Base-by-base conservation (phyloP, 1,140 invertebrate species). In the Tetragonula clypearis region DNA sequence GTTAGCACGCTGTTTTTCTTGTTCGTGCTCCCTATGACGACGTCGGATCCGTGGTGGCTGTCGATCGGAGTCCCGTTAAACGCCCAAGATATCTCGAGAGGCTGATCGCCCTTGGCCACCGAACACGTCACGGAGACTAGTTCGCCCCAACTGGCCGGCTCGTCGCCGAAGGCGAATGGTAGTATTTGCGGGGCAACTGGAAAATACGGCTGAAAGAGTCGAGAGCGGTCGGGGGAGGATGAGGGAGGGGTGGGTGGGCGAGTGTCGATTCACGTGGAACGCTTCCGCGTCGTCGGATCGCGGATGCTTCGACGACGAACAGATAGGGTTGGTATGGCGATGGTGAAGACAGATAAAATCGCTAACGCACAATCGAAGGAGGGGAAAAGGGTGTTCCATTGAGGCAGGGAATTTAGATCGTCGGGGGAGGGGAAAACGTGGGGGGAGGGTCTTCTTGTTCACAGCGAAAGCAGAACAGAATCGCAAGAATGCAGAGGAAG, bases 91-190 rank as follows among this genome's bases (percentile, higher is more conserved):
- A 95, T 97, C 86, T 96, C 96, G 66, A 98, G 95, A 1, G 97
- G 97, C 82, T 96, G 95, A 91, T 98, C 97, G 11, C 97, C 97
- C 91, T 97, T 97, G 84, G 96, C 96, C 77, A 97, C 96, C 86
- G 96, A 96, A 93, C 97, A 97, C 78, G 96, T 96, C 86, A 96
- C 95, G 73, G 95, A 96, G 72, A 96, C 95, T 76, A 96, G 95
- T 89, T 97, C 96, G 71, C 96, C 96, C 88, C 96, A 96, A 92
- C 97, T 97, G 66, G 97, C 95, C 68, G 96, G 95, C 76, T 97
- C 96, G 85, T 97, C 96, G 35, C 96, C 97, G 91, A 97, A 97
- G 66, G 95, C 94, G 93, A 98, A 97, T 77, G 97, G 97, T 94
- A 96, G 95, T 89, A 98, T 96, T 95, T 97, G 96, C 71, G 97